Conservation (phyloP, 2,113 vertebrate genomes). For the Xyliphius kryptos region DNA sequence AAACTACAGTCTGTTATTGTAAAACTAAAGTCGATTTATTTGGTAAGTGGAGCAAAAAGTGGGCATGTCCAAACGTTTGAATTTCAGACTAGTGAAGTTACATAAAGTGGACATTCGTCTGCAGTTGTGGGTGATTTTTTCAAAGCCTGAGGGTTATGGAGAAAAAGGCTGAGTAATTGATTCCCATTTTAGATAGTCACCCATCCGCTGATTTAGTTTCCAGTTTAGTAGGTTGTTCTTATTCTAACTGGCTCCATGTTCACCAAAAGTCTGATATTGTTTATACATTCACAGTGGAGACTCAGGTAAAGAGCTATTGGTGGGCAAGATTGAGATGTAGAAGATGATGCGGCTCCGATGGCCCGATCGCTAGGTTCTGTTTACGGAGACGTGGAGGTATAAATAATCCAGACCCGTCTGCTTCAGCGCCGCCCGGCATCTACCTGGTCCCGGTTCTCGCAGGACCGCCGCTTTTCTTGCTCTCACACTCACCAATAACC, state of each 20-base stretch:
- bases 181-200: no score
- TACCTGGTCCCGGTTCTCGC: conserved; percentile 40
- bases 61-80: no score
- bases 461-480: conserved; percentile 49
- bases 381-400: conserved; percentile 44
- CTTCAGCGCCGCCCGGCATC: conserved; percentile 25
- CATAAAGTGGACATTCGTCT: no score
- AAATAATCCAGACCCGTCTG: conserved; percentile 41
- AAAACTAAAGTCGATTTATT: no score
- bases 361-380: conserved; percentile 44
- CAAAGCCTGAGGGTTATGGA: no score
- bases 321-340: background rate
- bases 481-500: conserved; percentile 61
- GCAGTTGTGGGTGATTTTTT: no score
- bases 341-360: background rate
- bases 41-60: no score
- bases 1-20: no score
- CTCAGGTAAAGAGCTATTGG: background rate
- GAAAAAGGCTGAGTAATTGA: no score
- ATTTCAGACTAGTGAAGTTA: no score
- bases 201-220: no score
- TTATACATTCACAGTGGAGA: background rate
- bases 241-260: background rate
- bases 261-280: conserved; percentile 1
- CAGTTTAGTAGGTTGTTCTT: no score